Conservation (phyloP, 1,140 invertebrate genomes). For the Cydia splendana region DNA sequence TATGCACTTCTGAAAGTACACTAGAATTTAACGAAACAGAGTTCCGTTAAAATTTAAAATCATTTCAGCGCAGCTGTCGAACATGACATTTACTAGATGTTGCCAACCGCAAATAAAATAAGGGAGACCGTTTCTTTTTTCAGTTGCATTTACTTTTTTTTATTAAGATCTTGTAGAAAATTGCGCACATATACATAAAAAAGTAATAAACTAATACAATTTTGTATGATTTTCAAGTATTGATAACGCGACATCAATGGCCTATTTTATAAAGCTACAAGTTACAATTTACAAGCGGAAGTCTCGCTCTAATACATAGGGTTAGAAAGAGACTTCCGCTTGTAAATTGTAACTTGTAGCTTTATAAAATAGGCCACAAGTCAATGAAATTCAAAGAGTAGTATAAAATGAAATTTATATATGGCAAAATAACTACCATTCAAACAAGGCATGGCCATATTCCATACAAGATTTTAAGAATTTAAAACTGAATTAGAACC, state of each 20-base stretch:
- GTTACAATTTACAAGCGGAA: too few species aligned
- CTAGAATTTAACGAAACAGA: constrained; percentile 23
- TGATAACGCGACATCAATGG: not conserved
- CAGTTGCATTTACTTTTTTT: too few species aligned
- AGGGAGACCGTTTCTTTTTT: too few species aligned
- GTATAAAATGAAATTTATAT: not conserved
- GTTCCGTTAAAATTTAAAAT: constrained; percentile 27
- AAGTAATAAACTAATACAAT: too few species aligned
- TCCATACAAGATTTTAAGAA: not conserved
- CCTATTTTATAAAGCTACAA: too few species aligned
- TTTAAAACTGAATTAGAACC: not conserved
- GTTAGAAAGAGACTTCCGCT: too few species aligned
- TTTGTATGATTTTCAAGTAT: too few species aligned
- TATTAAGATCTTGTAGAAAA: too few species aligned
- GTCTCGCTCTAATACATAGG: too few species aligned
- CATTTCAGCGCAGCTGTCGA: not conserved
- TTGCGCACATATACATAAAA: too few species aligned
- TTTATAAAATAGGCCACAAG: too few species aligned
- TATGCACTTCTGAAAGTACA: constrained; percentile 25
- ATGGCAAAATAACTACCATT: not conserved
- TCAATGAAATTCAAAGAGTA: not conserved
- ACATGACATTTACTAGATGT: constrained; percentile 5
- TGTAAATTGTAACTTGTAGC: too few species aligned
- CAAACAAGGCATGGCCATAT: not conserved
- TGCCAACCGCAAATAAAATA: constrained; percentile 7